Evolutionary conservation across 2,888 invertebrate genomes (phyloP).

Genomic region (Mythimna albipuncta): DNA sequence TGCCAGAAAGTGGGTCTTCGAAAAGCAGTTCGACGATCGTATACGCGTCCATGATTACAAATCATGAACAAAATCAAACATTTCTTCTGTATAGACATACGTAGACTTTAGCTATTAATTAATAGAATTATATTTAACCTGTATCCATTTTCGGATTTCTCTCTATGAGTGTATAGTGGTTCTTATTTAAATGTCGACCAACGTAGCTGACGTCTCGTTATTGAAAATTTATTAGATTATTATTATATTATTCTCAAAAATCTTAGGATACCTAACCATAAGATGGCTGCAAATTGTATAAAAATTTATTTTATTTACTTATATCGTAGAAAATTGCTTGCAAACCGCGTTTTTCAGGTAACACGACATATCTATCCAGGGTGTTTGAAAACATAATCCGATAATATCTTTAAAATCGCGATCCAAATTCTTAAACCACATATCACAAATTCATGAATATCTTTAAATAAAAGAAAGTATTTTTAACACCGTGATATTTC

Average conservation of each 20-base stretch:
- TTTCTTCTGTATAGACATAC: conserved; percentile 88
- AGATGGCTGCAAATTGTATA: conserved; percentile 90
- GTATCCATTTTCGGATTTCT: conserved; percentile 90
- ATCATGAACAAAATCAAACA: conserved; percentile 86
- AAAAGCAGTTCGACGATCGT: conserved; percentile 88
- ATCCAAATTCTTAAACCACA: conserved; percentile 75
- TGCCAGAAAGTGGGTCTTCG: conserved; percentile 85
- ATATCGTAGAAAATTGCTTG: conserved; percentile 87
- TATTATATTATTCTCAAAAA: conserved; percentile 87
- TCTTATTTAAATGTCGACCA: conserved; percentile 90
- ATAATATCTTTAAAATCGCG: conserved; percentile 71
- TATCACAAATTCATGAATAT: conserved; percentile 84
- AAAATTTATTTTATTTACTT: conserved; percentile 88
- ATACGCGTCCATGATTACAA: conserved; percentile 89
- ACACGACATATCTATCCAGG: conserved; percentile 87
- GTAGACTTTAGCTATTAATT: conserved; percentile 88
- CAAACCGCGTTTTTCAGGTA: conserved; percentile 80
- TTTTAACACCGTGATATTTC: conserved; percentile 88
- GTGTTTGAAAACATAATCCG: conserved; percentile 74
- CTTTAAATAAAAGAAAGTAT: conserved; percentile 79
- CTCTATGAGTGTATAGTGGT: conserved; percentile 91
- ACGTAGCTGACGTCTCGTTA: conserved; percentile 90
- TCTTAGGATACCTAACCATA: conserved; percentile 88
- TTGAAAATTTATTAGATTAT: conserved; percentile 90
- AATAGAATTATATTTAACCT: conserved; percentile 90